These are phyloP conservation scores for Caenorhabditis wallacei DNA, from an alignment of 2,888 invertebrate species.

Conservation along the genomic window DNA sequence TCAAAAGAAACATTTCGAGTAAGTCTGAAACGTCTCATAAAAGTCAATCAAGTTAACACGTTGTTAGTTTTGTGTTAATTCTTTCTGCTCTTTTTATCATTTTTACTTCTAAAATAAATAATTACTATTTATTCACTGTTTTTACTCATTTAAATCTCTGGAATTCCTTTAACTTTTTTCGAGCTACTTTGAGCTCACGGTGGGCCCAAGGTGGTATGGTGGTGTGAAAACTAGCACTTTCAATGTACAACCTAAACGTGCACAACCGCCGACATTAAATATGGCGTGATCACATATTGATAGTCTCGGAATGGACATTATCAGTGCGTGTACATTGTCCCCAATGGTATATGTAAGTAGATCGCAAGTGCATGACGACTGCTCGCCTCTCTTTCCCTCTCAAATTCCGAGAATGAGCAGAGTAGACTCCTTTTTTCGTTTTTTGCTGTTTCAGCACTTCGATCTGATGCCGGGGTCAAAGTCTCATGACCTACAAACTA, in stretches of 20 bases:
- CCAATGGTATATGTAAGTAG: conserved; percentile 57
- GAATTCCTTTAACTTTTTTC: too few species aligned
- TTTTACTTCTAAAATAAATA: too few species aligned
- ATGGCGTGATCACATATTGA: conserved; percentile 63
- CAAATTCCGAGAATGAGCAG: conserved; percentile 4
- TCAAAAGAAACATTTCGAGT: not conserved
- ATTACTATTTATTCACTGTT: too few species aligned
- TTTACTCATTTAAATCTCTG: too few species aligned
- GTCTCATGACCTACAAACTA: not conserved
- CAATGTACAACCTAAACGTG: not conserved
- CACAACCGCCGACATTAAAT: not conserved
- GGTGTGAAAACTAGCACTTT: conserved; percentile 45
- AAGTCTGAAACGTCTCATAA: not conserved
- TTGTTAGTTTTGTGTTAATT: not conserved
- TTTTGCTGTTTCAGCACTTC: not conserved
- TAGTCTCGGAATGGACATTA: conserved; percentile 39
- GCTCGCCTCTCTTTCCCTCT: not conserved
- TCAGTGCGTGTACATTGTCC: conserved; percentile 64
- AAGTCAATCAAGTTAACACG: not conserved
- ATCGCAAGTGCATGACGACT: conserved; percentile 46
- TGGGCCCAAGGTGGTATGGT: not conserved
- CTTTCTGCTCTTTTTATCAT: not conserved
- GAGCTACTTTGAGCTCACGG: too few species aligned
- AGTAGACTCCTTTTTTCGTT: conserved; percentile 41
- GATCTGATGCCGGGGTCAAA: conserved; percentile 24